Evolutionary conservation across 2,797 vertebrate species (phyloP), one percentile per base, ranked within the genome.

Genomic region (Sparus aurata): DNA sequence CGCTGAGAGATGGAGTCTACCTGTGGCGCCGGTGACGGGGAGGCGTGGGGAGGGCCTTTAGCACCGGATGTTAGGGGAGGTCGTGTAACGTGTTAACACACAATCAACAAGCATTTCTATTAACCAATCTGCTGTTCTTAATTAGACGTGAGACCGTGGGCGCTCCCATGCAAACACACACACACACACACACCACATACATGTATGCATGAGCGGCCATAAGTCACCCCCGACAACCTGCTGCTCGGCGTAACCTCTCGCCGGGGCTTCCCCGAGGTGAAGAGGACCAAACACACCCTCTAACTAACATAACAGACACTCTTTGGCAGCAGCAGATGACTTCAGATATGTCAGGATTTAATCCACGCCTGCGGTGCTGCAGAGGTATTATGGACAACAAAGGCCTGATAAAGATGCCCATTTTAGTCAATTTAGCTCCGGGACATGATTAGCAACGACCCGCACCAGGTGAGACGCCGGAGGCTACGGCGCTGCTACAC

Each of bases 371-470:
- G 34, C 9, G 89, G 89, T 79, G 77, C 70, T 77, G 79, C 85
- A 70, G 79, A 83, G 83, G 77, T 83, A 90, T 91, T 87, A 85
- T 59, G 52, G 73, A 91, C 84, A 91, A 91, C 91, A 92, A 88
- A 91, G 86, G 68, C 73, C 53, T 80, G 85, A 91, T 91, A 91
- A 93, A 92, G 90, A 90, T 65, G 84, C 85, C 85, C 78, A 69
- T 92, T 93, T 89, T 87, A 88, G 87, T 87, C 80, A 70, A 85
- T 91, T 93, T 90, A 85, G 87, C 93, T 88, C 53, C 50, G 8
- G 91, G 92, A 89, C 62, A 90, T 74, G 86, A 92, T 93, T 91
- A 91, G 90, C 76, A 88, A 87, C 30, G 76, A 85, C 83, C 84
- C 79, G 47, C 74, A 76, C 77, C 91, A 92, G 93, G 91, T 92